Evolutionary conservation across 1,140 invertebrate species (phyloP), one percentile per base, ranked within the genome.

Genomic region (Drosophila biarmipes): DNA sequence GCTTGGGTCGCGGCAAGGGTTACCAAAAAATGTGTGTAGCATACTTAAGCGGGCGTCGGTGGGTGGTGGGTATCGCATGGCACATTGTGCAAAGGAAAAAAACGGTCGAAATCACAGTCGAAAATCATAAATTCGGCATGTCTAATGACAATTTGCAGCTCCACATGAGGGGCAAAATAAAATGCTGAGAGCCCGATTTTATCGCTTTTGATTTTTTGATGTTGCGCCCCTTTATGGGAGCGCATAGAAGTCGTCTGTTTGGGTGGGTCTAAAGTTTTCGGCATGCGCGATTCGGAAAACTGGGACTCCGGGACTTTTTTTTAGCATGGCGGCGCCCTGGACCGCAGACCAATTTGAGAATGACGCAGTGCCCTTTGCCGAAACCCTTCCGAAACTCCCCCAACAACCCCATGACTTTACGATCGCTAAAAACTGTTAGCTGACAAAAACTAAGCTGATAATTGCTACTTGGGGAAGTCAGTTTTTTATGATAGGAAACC

Each of bases 51-150:
- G 62, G 61, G 45, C 38, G 21, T n/a, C 19, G 37, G 43, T 45
- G 62, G 67, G 54, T 57, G 72, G 45, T 42, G 63, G 27, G 48
- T 6, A 51, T 51, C 48, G 29, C 34, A 51, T 51, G 48, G 15
- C 48, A 51, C 15, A 51, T 51, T 12, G 42, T 42, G 27, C 29
- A 19, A 45, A 45, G 27, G 48, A 38, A 61, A 61, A 49, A 27
- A 0, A 11, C 0, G 6, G 15, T 52, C 61, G 64, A 87, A 87
- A 89, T 89, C 84, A 89, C 80, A 89, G 69, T 72, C 72, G 77
- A 73, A 79, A 67, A 89, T 84, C 84, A 89, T 89, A 89, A 89
- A 89, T 89, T 89, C 77, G 85, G 80, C 85, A 89, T 89, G 84
- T 89, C 84, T 89, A 89, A 89, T 89, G 84, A 89, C 84, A 87